Evolutionary conservation across 1,140 invertebrate species (phyloP).

Genomic region (Reticulitermes speratus): DNA sequence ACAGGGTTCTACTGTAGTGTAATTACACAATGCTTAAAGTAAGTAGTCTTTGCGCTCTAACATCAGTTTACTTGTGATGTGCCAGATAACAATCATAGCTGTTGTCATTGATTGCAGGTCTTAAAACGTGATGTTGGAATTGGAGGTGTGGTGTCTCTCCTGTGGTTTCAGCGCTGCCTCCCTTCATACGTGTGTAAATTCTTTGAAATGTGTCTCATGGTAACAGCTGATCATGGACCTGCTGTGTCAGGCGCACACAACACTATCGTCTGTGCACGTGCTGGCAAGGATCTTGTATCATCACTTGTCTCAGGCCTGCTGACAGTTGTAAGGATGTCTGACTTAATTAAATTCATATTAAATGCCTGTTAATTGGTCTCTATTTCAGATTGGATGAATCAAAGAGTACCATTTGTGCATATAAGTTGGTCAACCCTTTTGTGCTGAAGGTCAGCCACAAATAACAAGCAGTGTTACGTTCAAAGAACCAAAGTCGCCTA

Average conservation of each 20-base stretch:
- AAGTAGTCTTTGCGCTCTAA: too few relatives aligned
- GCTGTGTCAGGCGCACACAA: conserved; percentile 99
- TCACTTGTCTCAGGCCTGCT: conserved; percentile 93
- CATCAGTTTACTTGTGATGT: too few relatives aligned
- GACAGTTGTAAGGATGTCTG: conserved; percentile 81
- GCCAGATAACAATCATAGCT: too few relatives aligned
- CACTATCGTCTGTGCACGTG: conserved; percentile 97
- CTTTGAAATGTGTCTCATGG: conserved; percentile 98
- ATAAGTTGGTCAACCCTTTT: too few relatives aligned
- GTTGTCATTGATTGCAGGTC: conserved; percentile 45
- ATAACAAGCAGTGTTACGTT: too few relatives aligned
- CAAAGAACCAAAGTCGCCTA: too few relatives aligned
- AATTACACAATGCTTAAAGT: too few relatives aligned
- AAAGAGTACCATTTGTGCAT: too few relatives aligned
- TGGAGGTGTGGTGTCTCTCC: conserved; percentile 92
- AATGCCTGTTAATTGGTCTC: too few relatives aligned
- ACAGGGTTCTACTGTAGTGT: too few relatives aligned
- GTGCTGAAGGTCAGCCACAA: too few relatives aligned
- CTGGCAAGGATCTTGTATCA: conserved; percentile 98
- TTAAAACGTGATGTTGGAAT: conserved; percentile 89
- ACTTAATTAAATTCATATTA: neutral
- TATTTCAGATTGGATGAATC: too few relatives aligned
- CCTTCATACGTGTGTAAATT: conserved; percentile 95
- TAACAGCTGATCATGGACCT: conserved; percentile 98
- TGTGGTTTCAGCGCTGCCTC: conserved; percentile 98